Conservation (phyloP, 1,140 invertebrate species). For the Riptortus pedestris region DNA sequence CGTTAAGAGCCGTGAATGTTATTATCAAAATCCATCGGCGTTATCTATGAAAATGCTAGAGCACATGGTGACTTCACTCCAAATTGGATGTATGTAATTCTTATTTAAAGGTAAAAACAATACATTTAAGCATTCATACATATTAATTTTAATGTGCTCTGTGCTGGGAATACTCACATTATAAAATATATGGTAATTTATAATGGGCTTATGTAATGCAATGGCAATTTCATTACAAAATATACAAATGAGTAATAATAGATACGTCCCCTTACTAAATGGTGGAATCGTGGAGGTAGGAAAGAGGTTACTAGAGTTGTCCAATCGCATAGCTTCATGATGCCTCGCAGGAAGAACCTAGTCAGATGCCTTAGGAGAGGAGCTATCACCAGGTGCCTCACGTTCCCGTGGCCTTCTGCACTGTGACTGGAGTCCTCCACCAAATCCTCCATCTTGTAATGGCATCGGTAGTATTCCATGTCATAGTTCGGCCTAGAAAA, state of each 20-base stretch:
- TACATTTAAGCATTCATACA: too few species aligned
- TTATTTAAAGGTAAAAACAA: too few species aligned
- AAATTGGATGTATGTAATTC: too few species aligned
- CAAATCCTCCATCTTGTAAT: conserved; percentile 11
- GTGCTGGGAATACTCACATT: too few species aligned
- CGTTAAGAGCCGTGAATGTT: too few species aligned
- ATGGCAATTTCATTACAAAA: background rate
- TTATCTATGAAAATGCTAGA: too few species aligned
- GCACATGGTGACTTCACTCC: too few species aligned
- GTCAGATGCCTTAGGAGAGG: background rate
- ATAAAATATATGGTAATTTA: too few species aligned
- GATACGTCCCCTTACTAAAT: background rate
- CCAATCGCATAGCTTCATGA: background rate
- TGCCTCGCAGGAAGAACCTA: background rate
- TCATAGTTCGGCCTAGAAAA: conserved; percentile 16
- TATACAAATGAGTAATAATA: background rate
- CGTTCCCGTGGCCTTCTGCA: conserved; percentile 3
- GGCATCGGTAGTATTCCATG: conserved; percentile 4
- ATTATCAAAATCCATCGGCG: too few species aligned
- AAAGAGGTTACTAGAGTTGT: background rate
- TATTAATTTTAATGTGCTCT: too few species aligned
- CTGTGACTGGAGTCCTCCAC: background rate
- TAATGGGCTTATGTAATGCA: too few species aligned
- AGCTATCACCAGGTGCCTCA: background rate
- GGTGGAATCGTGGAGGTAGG: background rate